A percentile compares a stretch with the other conserved stretches of the same genome.
Conservation (phyloP, 2,888 invertebrate genomes). For the Pseudoips prasinana region DNA sequence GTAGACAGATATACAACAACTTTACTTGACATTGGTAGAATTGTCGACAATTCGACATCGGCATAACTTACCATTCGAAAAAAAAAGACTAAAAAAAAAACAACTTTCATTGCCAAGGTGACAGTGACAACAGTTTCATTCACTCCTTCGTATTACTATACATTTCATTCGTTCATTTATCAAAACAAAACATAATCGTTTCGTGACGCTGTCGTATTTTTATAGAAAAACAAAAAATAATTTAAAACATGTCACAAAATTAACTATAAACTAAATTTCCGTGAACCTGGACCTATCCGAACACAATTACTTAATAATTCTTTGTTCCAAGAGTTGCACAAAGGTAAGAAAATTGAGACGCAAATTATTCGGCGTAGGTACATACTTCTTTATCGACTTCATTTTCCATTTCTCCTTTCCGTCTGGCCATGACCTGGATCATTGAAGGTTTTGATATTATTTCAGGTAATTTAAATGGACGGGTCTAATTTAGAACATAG, state of each 20-base stretch:
- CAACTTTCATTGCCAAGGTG: no score
- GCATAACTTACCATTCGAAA: no score
- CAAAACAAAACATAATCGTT: conserved; percentile 45
- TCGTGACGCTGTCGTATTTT: conserved; percentile 39
- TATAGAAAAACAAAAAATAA: conserved; percentile 50
- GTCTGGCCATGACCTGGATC: conserved; percentile 8
- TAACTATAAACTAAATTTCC: conserved; percentile 47
- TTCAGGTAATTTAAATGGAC: conserved; percentile 53
- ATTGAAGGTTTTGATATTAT: neutral
- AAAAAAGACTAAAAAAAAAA: no score
- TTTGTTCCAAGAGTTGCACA: conserved; percentile 34
- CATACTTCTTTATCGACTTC: conserved; percentile 1
- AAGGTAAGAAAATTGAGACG: conserved; percentile 36
- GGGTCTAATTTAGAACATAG: conserved; percentile 61
- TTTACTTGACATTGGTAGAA: no score
- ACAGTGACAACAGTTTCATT: no score
- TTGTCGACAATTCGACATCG: no score
- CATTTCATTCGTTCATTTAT: neutral
- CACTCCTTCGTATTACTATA: no score
- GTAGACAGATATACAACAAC: no score
- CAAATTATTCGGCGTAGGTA: conserved; percentile 7
- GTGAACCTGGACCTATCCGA: conserved; percentile 43
- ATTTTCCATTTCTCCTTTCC: conserved; percentile 11
- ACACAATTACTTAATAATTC: conserved; percentile 37
- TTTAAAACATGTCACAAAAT: conserved; percentile 45